phyloP scores from a whole-genome alignment of 23 tunicate genomes.

The Corella eumyota region DNA sequence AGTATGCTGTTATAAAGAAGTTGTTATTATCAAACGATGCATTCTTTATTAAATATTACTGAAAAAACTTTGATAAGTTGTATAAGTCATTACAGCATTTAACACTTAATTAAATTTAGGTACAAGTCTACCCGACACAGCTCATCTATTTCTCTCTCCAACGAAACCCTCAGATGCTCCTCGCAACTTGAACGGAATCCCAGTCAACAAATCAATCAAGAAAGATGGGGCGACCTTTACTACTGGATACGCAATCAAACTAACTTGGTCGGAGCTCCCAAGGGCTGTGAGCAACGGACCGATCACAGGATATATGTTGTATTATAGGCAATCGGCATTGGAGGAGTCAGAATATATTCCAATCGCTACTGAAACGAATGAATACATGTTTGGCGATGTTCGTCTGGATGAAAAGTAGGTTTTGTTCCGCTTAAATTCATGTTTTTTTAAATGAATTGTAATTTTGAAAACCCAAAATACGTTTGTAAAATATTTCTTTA shows the following conservation, averaged over 20 bases:
- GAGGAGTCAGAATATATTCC: neutral
- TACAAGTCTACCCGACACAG: slow-evolving; percentile 16
- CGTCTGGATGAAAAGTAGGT: slow-evolving; percentile 39
- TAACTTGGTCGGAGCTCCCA: slow-evolving; percentile 53
- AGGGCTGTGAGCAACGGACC: slow-evolving; percentile 42
- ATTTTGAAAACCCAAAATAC: too few species aligned
- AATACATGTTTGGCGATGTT: slow-evolving; percentile 28
- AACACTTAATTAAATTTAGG: slow-evolving; percentile 13
- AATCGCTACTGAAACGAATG: neutral
- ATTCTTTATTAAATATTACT: too few species aligned
- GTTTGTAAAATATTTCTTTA: too few species aligned
- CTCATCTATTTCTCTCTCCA: slow-evolving; percentile 12
- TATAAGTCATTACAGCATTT: too few species aligned
- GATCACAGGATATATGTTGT: slow-evolving; percentile 34
- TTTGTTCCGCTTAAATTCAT: neutral
- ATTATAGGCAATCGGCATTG: slow-evolving; percentile 27
- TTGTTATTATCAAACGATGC: too few species aligned
- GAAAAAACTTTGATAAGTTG: too few species aligned
- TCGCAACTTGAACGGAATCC: slow-evolving; percentile 20
- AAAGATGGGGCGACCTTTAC: neutral
- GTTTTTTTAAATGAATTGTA: neutral
- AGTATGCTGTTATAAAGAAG: too few species aligned
- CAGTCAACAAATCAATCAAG: slow-evolving; percentile 7
- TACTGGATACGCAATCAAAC: slow-evolving; percentile 14
- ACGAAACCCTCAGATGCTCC: slow-evolving; percentile 60